These are phyloP conservation scores for Acinonyx jubatus DNA, from an alignment of 2,113 vertebrate species.

Conservation along the genomic window DNA sequence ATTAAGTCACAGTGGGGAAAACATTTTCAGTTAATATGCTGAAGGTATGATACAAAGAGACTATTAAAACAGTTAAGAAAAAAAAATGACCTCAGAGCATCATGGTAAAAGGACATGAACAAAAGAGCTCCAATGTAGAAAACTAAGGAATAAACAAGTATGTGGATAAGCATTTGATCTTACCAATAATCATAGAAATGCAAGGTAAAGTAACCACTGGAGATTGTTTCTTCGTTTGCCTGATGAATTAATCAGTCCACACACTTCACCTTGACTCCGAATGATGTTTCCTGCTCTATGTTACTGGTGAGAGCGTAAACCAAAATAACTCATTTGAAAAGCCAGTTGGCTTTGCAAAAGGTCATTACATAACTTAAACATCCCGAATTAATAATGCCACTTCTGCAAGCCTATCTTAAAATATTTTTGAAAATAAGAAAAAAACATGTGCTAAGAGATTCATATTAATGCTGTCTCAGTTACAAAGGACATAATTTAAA, in stretches of 20 bases:
- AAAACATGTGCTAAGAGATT: background rate
- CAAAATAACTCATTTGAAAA: background rate
- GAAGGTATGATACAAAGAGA: background rate
- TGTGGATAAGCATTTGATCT: background rate
- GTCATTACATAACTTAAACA: background rate
- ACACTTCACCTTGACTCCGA: background rate
- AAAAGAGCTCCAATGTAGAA: background rate
- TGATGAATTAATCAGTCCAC: background rate
- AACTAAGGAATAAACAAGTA: background rate
- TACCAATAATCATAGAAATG: background rate
- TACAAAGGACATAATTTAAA: background rate
- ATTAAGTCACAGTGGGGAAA: background rate
- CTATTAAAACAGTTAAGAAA: background rate
- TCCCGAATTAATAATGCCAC: background rate
- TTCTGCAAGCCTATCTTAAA: background rate
- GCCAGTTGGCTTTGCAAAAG: background rate
- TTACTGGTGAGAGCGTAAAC: background rate
- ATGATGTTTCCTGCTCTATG: background rate
- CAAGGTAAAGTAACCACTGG: background rate
- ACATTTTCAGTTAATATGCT: background rate
- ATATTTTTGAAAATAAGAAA: background rate
- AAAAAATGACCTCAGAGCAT: background rate
- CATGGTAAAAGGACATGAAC: background rate
- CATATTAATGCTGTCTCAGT: background rate
- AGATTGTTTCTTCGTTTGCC: background rate